Evolutionary conservation across 2,797 vertebrate genomes (phyloP), one percentile per base, ranked within the genome.

Genomic region (Prunella strophiata): DNA sequence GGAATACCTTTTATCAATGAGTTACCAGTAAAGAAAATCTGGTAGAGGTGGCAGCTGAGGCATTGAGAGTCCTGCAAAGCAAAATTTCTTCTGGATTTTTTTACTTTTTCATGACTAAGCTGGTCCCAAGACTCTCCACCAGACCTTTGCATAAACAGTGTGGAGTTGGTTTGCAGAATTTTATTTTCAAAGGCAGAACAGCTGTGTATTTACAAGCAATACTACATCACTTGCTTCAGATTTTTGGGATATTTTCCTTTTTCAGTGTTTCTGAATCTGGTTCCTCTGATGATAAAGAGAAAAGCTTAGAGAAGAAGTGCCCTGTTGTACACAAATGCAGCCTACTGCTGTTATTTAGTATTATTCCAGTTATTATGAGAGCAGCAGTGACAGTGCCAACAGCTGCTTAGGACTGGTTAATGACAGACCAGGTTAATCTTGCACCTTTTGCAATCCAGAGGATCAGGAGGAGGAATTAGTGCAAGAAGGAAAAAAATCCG

Each of bases 271-370:
- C 40, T 89, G 68, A 87, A 36, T 70, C 9, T 1, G 1, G 7
- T 82, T 94, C 42, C 42, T 58, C 71, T 72, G 34, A 29, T 9
- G 25, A n/a, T 71, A 58, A 71, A 63, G 67, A 57, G 42, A 34
- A 55, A 16, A 68, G 23, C 50, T 78, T 59, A 50, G 82, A 58
- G 76, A 78, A 57, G n/a, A 88, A 32, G 48, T 66, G 36, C 32
- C 7, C 22, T 42, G 43, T 78, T 50, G 43, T 36, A 90, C 23
- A 13, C 66, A 73, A 76, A 57, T n/a, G 48, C 55, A 57, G 27
- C 63, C 63, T 57, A 47, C 71, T 73, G 78, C 77, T 79, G 80
- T 67, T 90, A 73, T 18, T 88, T 78, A 75, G 78, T 67, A 51
- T 38, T 72, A 16, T 25, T 61, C 20, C 20, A 43, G 17, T 75